A percentile compares a stretch with the other conserved stretches of the same genome.
Evolutionary conservation across 2,797 vertebrate species (phyloP).

Genomic region (Lagodon rhomboides): DNA sequence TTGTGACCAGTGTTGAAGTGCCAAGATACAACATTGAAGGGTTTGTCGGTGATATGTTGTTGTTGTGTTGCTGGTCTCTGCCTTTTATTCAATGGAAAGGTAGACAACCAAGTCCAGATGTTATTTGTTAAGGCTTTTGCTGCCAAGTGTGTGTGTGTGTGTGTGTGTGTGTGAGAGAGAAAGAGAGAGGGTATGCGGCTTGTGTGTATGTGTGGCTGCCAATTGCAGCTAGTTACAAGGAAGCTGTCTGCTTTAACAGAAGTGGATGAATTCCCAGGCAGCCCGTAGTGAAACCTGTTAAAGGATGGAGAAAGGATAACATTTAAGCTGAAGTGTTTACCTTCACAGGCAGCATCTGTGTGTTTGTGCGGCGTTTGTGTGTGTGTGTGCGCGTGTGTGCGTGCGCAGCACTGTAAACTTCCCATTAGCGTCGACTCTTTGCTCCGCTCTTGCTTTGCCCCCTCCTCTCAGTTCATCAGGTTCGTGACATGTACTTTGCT

Average conservation of each 20-base stretch:
- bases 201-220: conserved; percentile 51
- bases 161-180: conserved; percentile 40
- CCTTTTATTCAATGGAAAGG: conserved; percentile 74
- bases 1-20: conserved; percentile 66
- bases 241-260: conserved; percentile 76
- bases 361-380: conserved; percentile 12
- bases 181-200: conserved; percentile 21
- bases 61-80: conserved; percentile 73
- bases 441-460: conserved; percentile 9
- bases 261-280: conserved; percentile 77
- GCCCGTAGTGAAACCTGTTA: conserved; percentile 65
- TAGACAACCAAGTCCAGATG: conserved; percentile 82
- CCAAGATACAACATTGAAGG: conserved; percentile 76
- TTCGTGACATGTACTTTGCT: conserved; percentile 38
- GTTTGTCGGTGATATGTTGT: conserved; percentile 73
- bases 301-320: conserved; percentile 58
- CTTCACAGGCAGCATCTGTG: conserved; percentile 56
- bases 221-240: conserved; percentile 77
- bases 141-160: conserved; percentile 35
- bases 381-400: neutral
- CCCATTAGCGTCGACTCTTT: conserved; percentile 21
- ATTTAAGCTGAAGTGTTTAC: conserved; percentile 71
- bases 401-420: conserved; percentile 20
- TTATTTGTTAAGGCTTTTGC: conserved; percentile 76
- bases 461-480: conserved; percentile 51